Evolutionary conservation across 2,113 vertebrate species (phyloP).

Genomic region (Antidorcas marsupialis): DNA sequence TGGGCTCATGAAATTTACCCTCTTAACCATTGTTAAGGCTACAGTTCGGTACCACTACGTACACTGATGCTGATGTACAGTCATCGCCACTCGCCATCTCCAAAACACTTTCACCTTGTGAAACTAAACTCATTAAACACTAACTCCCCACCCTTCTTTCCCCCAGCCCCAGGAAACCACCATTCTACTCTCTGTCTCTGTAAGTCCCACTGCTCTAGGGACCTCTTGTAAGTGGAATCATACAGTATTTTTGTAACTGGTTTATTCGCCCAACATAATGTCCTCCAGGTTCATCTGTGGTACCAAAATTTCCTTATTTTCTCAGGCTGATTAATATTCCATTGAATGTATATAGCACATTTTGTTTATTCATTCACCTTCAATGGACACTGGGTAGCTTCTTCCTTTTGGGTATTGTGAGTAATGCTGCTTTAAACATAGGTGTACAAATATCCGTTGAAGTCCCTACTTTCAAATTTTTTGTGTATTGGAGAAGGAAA

Average conservation of each 20-base stretch:
- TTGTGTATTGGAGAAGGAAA: too few relatives aligned
- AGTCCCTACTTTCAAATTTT: not conserved
- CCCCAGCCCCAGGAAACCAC: too few relatives aligned
- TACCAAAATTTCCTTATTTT: not conserved
- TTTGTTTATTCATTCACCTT: not conserved
- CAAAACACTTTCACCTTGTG: not conserved
- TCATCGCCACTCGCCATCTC: not conserved
- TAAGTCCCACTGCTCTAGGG: rapidly evolving
- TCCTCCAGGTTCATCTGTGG: not conserved
- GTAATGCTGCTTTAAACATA: not conserved
- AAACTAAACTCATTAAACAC: not conserved
- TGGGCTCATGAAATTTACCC: not conserved
- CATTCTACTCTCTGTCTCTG: not conserved
- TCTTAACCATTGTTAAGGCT: not conserved
- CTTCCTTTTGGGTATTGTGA: too few relatives aligned
- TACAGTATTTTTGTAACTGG: not conserved
- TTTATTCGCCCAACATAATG: not conserved
- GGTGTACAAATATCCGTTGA: not conserved
- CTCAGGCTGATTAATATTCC: not conserved
- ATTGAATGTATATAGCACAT: rapidly evolving
- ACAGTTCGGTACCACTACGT: not conserved
- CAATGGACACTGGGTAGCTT: not conserved
- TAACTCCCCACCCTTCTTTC: too few relatives aligned
- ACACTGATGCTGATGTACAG: rapidly evolving
- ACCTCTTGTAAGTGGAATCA: not conserved